phyloP scores from a whole-genome alignment of 1,140 invertebrate genomes.

The Euschistus heros region DNA sequence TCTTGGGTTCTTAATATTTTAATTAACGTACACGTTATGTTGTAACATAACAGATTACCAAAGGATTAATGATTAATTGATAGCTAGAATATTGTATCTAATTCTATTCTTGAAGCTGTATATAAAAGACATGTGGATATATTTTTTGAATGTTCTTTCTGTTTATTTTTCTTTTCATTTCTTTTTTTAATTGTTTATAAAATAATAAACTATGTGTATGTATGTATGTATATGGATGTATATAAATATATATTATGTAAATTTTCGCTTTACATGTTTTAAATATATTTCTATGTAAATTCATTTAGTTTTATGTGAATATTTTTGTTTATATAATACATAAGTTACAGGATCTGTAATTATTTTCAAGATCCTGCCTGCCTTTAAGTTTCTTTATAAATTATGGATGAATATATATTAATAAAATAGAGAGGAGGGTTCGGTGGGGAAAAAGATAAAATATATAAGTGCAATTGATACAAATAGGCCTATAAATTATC shows the following conservation, averaged over 20 bases:
- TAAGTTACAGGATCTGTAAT: too few species aligned
- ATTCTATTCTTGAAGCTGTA: constrained; percentile 4
- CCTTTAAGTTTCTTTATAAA: too few species aligned
- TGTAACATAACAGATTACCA: constrained; percentile 5
- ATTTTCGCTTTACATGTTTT: constrained; percentile 16
- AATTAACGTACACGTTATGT: background rate
- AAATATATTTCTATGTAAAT: background rate
- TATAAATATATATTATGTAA: background rate
- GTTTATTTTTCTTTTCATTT: background rate
- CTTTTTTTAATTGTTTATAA: constrained; percentile 4
- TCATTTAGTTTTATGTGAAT: too few species aligned
- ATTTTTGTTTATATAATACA: too few species aligned
- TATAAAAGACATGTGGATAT: constrained; percentile 12
- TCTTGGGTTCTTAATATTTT: constrained; percentile 1
- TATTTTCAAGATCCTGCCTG: too few species aligned
- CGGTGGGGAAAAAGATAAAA: too few species aligned
- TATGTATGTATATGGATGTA: background rate
- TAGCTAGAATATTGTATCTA: constrained; percentile 14
- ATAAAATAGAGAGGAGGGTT: too few species aligned
- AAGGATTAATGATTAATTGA: constrained; percentile 10
- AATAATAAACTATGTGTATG: background rate
- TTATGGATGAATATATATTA: too few species aligned
- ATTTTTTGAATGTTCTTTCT: background rate
- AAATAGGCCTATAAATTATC: too few species aligned
- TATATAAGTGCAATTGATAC: too few species aligned